phyloP scores from a whole-genome alignment of 1,140 invertebrate species.

The Drosophila leontia region DNA sequence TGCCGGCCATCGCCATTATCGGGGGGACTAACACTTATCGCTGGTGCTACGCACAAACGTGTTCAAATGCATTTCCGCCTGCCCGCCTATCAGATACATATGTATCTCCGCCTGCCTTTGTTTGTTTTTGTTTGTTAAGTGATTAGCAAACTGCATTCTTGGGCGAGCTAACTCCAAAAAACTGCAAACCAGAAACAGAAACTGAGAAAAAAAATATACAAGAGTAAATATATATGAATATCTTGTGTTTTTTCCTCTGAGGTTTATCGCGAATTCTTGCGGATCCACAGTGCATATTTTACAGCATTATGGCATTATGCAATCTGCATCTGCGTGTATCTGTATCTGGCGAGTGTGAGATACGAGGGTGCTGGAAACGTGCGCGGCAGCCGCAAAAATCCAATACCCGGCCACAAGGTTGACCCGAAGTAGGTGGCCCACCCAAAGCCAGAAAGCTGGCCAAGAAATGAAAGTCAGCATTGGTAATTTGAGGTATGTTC shows the following conservation, averaged over 20 bases:
- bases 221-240: slow-evolving; percentile 28
- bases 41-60: slow-evolving; percentile 71
- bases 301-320: slow-evolving; percentile 33
- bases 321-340: slow-evolving; percentile 36
- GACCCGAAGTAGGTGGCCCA: slow-evolving; percentile 71
- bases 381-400: slow-evolving; percentile 45
- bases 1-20: slow-evolving; percentile 34
- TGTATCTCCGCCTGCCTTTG: slow-evolving; percentile 28
- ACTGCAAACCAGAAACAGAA: slow-evolving; percentile 34
- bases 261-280: slow-evolving; percentile 43
- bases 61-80: slow-evolving; percentile 79
- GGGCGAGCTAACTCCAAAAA: slow-evolving; percentile 31
- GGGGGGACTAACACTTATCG: slow-evolving; percentile 46
- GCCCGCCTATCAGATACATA: slow-evolving; percentile 47
- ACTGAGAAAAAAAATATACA: background rate
- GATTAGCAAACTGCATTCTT: slow-evolving; percentile 54
- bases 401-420: slow-evolving; percentile 70
- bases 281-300: slow-evolving; percentile 48
- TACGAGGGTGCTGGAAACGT: slow-evolving; percentile 50
- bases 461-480: slow-evolving; percentile 75
- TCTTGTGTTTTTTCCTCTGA: slow-evolving; percentile 13
- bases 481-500: slow-evolving; percentile 67
- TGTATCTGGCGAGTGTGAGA: slow-evolving; percentile 43
- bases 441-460: slow-evolving; percentile 24
- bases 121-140: slow-evolving; percentile 54